A percentile compares a stretch with the other conserved stretches of the same genome.
phyloP scores from a whole-genome alignment of 2,797 vertebrate species.

The Cyclura pinguis region DNA sequence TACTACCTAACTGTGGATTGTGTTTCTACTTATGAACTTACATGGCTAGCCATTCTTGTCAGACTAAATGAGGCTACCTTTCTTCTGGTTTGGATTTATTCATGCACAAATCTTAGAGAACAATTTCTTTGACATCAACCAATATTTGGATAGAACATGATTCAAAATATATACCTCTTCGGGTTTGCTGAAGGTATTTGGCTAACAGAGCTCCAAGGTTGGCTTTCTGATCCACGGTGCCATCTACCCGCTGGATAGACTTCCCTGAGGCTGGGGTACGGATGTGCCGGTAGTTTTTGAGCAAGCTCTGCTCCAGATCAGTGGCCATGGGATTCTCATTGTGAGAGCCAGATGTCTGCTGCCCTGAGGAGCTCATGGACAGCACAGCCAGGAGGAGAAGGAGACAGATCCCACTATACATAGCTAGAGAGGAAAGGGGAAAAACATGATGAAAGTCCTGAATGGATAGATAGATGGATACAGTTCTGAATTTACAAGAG shows the following conservation, averaged over 20 bases:
- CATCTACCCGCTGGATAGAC: slow-evolving; percentile 71
- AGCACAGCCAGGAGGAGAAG: slow-evolving; percentile 88
- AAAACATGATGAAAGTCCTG: rapidly evolving
- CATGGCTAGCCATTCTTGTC: too few relatives aligned
- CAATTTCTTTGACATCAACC: not conserved
- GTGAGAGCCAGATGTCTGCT: slow-evolving; percentile 77
- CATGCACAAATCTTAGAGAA: not conserved
- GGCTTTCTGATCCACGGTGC: slow-evolving; percentile 81
- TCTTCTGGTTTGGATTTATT: not conserved
- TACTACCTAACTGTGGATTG: too few relatives aligned
- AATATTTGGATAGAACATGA: not conserved
- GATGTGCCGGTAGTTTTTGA: slow-evolving; percentile 72
- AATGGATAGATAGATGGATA: too few relatives aligned
- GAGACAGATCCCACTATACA: slow-evolving; percentile 84
- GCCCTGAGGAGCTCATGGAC: slow-evolving; percentile 84
- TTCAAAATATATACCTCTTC: slow-evolving; percentile 85
- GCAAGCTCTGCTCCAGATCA: slow-evolving; percentile 76
- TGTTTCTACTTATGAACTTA: too few relatives aligned
- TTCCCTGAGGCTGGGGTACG: slow-evolving; percentile 80
- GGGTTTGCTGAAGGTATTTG: slow-evolving; percentile 88
- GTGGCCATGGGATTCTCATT: slow-evolving; percentile 68
- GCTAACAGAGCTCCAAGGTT: slow-evolving; percentile 89
- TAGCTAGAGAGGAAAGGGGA: slow-evolving; percentile 69
- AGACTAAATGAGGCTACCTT: not conserved
- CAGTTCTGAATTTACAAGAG: not conserved